These are phyloP conservation scores for Silurus glanis DNA, from an alignment of 2,113 vertebrate genomes.

Conservation along the genomic window DNA sequence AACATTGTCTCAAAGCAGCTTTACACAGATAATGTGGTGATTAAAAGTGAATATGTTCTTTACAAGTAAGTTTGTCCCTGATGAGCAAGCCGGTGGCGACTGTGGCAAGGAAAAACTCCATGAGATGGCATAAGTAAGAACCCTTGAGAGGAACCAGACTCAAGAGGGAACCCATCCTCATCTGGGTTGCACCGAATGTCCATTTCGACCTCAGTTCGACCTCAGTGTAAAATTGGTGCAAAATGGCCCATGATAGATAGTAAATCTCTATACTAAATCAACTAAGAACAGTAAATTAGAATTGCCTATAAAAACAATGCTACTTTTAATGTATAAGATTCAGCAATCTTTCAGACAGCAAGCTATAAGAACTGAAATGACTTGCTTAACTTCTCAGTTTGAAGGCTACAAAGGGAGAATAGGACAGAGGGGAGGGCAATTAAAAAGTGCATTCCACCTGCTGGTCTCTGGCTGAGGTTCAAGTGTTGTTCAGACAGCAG, in stretches of 20 bases:
- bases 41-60: too few species aligned
- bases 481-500: slow-evolving; percentile 66
- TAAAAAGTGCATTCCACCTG: slow-evolving; percentile 64
- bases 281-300: neutral
- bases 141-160: too few species aligned
- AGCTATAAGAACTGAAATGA: slow-evolving; percentile 11
- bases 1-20: too few species aligned
- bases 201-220: too few species aligned
- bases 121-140: too few species aligned
- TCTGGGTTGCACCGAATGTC: too few species aligned
- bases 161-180: too few species aligned
- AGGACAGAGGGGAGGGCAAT: slow-evolving; percentile 62
- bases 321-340: neutral
- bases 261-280: neutral
- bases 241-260: neutral
- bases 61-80: too few species aligned
- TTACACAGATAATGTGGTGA: too few species aligned
- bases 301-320: neutral
- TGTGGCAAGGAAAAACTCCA: too few species aligned
- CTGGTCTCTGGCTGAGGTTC: slow-evolving; percentile 62
- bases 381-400: slow-evolving; percentile 13
- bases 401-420: slow-evolving; percentile 13
- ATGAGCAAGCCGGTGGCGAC: too few species aligned
- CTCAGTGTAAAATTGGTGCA: slow-evolving; percentile 13
- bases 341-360: neutral